Evolutionary conservation across 2,113 vertebrate species (phyloP).

Genomic region (Promerops cafer): DNA sequence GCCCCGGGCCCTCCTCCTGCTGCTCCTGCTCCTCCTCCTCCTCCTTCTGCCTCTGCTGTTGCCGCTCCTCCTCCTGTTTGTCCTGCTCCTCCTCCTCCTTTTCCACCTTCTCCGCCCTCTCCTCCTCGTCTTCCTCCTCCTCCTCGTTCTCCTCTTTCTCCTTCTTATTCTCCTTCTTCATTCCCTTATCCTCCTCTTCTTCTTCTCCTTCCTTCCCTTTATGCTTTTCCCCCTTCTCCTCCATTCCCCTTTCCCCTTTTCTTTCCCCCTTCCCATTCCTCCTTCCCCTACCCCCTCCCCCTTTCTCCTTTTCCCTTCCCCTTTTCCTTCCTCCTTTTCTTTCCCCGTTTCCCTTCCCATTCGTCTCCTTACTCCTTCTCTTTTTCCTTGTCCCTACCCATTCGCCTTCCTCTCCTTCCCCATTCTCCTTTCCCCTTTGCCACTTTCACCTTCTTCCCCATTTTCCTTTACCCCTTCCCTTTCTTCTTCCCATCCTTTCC

Average conservation of each 20-base stretch:
- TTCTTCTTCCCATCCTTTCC: too few relatives aligned
- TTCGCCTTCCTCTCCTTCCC: too few relatives aligned
- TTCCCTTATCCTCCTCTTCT: too few relatives aligned
- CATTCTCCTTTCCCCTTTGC: accelerated
- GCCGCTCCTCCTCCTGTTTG: not conserved
- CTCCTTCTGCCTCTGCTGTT: too few relatives aligned
- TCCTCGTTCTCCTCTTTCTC: too few relatives aligned
- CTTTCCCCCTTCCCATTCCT: too few relatives aligned
- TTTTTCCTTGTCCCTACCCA: not conserved
- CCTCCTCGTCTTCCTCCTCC: too few relatives aligned
- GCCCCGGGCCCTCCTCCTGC: not conserved
- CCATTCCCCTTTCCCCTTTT: not conserved
- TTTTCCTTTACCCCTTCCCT: too few relatives aligned
- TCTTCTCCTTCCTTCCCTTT: not conserved
- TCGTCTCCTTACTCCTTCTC: too few relatives aligned
- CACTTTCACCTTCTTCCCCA: accelerated
- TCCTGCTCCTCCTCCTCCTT: not conserved
- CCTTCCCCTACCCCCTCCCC: too few relatives aligned
- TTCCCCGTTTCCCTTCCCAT: not conserved
- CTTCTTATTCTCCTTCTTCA: not conserved
- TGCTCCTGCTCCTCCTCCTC: not conserved
- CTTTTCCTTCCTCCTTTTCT: not conserved
- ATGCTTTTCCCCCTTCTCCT: not conserved
- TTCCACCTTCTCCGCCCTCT: not conserved
- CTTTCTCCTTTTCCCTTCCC: too few relatives aligned